These are phyloP conservation scores for Tyrannus savana DNA, from an alignment of 2,113 vertebrate species.

Conservation along the genomic window DNA sequence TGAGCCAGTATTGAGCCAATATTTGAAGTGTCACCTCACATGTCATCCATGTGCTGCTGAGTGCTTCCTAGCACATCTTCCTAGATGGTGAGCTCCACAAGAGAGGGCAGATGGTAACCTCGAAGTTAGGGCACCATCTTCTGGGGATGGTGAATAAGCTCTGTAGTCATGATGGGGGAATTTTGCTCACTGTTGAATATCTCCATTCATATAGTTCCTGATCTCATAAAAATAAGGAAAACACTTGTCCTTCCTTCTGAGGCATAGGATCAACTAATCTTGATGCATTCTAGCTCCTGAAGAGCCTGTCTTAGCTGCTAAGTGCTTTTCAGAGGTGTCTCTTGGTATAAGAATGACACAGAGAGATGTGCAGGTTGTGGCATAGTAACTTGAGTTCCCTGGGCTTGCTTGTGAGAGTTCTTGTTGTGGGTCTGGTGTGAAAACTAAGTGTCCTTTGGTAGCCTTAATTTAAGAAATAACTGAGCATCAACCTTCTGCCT, in stretches of 20 bases:
- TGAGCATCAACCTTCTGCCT: neutral
- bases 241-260: neutral
- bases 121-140: neutral
- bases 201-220: neutral
- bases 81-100: neutral
- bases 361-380: neutral
- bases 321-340: neutral
- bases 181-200: neutral
- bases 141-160: neutral
- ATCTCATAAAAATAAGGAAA: neutral
- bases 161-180: neutral
- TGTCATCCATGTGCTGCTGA: neutral
- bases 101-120: neutral
- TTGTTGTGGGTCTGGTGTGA: neutral
- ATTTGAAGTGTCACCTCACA: neutral
- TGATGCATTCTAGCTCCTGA: neutral
- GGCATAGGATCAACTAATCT: neutral
- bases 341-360: neutral
- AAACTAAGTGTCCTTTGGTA: neutral
- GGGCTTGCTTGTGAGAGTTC: neutral
- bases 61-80: neutral
- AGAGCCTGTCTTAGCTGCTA: neutral
- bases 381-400: neutral
- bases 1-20: too few species aligned
- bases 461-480: neutral